A percentile compares a stretch with the other conserved stretches of the same genome.
phyloP scores from a whole-genome alignment of 2,113 vertebrate species.

The Xenopus borealis region DNA sequence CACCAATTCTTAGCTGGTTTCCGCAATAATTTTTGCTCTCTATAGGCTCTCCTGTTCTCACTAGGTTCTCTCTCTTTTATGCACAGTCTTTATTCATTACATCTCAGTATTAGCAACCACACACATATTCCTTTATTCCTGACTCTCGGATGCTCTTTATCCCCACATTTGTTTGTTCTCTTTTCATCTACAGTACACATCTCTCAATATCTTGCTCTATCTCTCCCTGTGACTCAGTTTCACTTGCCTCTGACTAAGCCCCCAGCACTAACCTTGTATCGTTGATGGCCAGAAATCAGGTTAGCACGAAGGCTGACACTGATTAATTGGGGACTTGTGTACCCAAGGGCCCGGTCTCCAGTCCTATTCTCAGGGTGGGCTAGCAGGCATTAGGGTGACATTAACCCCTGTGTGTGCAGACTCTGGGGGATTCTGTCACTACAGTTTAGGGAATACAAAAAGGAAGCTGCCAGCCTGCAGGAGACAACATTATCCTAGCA shows the following conservation, averaged over 20 bases:
- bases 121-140: no score
- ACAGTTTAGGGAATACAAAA: constrained; percentile 66
- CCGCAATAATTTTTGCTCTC: no score
- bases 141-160: no score
- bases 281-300: constrained; percentile 50
- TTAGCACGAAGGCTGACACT: constrained; percentile 57
- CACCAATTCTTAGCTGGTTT: no score
- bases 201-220: background rate
- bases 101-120: background rate
- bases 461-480: constrained; percentile 63
- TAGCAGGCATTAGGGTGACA: constrained; percentile 47
- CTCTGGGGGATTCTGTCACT: constrained; percentile 67
- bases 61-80: no score
- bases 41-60: background rate
- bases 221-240: background rate
- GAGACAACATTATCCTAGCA: constrained; percentile 35
- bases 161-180: constrained; percentile 1
- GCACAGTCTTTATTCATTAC: background rate
- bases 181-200: background rate
- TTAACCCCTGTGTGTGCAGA: constrained; percentile 50
- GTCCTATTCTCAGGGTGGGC: constrained; percentile 47
- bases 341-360: constrained; percentile 54
- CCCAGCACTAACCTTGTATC: constrained; percentile 58
- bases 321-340: constrained; percentile 68
- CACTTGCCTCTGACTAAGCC: constrained; percentile 33